Percentiles rank a stretch among this genome's conserved stretches.
phyloP scores from a whole-genome alignment of 1,140 invertebrate genomes.

The Drosophila lowei region DNA sequence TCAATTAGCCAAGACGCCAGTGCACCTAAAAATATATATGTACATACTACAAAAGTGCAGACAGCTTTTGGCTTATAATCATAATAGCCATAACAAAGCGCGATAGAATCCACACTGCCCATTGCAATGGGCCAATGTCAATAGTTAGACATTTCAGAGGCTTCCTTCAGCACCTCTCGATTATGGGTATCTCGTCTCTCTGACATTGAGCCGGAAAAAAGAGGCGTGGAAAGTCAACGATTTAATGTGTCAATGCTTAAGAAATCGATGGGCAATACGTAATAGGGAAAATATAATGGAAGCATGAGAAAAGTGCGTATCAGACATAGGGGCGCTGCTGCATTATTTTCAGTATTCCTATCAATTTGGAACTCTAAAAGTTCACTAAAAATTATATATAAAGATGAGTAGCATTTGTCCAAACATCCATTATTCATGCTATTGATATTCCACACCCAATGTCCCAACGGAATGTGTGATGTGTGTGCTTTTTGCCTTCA shows the following conservation, averaged over 20 bases:
- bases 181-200: not conserved
- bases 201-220: constrained; percentile 51
- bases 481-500: no score
- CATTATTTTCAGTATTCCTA: not conserved
- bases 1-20: constrained; percentile 56
- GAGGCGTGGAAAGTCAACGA: constrained; percentile 41
- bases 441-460: no score
- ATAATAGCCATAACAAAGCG: constrained; percentile 46
- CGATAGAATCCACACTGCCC: constrained; percentile 14
- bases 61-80: constrained; percentile 69
- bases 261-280: constrained; percentile 25
- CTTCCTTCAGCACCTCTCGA: constrained; percentile 37
- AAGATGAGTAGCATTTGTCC: no score
- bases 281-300: not conserved
- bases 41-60: constrained; percentile 29
- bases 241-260: constrained; percentile 67
- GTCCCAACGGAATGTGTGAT: no score
- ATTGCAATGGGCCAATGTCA: constrained; percentile 69
- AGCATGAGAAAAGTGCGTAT: not conserved
- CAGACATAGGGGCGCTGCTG: no score
- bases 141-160: constrained; percentile 69
- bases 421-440: no score
- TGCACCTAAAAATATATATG: constrained; percentile 59
- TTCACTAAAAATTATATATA: no score
- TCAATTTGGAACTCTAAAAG: no score